Evolutionary conservation across 30 jellyfish, hydroid and myxozoan genomes (phyloP).

Genomic region (Hydractinia echinata): DNA sequence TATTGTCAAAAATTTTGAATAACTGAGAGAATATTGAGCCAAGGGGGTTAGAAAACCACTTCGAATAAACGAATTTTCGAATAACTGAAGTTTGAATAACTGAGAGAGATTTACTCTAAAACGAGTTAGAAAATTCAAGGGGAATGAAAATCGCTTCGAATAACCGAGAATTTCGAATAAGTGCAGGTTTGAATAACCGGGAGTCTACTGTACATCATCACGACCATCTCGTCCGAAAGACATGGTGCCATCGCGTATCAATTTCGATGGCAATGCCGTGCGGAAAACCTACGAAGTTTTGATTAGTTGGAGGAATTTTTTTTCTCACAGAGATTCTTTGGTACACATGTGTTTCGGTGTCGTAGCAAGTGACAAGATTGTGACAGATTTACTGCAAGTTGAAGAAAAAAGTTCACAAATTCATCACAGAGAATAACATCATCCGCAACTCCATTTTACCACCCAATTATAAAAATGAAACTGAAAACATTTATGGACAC

Average conservation of each 20-base stretch:
- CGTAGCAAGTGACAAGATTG: conserved; percentile 40
- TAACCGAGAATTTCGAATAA: too few species aligned
- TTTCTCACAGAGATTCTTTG: conserved; percentile 23
- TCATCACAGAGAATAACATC: conserved; percentile 18
- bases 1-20: too few species aligned
- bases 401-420: conserved; percentile 24
- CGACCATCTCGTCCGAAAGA: conserved; percentile 40
- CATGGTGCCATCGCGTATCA: conserved; percentile 33
- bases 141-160: too few species aligned
- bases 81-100: too few species aligned
- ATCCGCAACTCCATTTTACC: conserved; percentile 22
- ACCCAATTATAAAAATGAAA: conserved; percentile 29
- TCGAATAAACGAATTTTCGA: too few species aligned
- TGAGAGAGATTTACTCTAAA: too few species aligned
- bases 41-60: too few species aligned
- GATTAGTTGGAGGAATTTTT: conserved; percentile 47
- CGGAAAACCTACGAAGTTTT: conserved; percentile 9
- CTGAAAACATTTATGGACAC: conserved; percentile 35
- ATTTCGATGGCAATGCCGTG: conserved; percentile 31
- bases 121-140: too few species aligned
- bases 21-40: too few species aligned
- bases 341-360: conserved; percentile 41
- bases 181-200: too few species aligned
- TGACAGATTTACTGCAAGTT: conserved; percentile 36
- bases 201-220: too few species aligned